phyloP scores from a whole-genome alignment of 2,113 vertebrate genomes.

The Myodes glareolus region DNA sequence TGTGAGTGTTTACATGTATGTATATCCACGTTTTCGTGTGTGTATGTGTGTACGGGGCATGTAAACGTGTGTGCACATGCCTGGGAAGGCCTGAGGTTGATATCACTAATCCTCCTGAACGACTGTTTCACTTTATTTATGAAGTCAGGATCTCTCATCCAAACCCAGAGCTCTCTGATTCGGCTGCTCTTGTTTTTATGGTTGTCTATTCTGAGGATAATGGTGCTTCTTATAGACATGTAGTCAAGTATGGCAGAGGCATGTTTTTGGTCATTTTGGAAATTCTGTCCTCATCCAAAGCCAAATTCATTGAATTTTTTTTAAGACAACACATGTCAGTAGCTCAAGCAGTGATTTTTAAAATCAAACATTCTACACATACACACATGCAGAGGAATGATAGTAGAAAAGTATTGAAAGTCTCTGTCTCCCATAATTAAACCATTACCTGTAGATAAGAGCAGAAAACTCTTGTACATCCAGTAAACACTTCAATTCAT shows the following conservation, averaged over 20 bases:
- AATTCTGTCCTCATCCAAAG: neutral
- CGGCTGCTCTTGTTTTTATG: neutral
- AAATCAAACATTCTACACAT: neutral
- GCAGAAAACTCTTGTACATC: neutral
- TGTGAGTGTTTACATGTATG: neutral
- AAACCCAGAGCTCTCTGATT: neutral
- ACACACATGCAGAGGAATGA: neutral
- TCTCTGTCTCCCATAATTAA: neutral
- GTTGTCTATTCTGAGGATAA: neutral
- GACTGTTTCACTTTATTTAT: neutral
- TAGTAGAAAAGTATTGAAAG: neutral
- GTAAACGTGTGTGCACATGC: neutral
- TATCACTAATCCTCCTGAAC: too few species aligned
- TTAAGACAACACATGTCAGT: neutral
- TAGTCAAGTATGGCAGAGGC: neutral
- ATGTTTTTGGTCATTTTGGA: neutral
- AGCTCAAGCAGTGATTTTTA: neutral
- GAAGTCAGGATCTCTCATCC: neutral
- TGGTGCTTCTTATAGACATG: neutral
- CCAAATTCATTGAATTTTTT: neutral
- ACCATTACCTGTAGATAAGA: neutral
- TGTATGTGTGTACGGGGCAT: neutral
- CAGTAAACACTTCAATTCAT: neutral
- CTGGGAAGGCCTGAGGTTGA: neutral
- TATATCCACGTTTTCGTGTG: neutral